Base-by-base conservation (phyloP, 64 coral and sea anemone genomes). In the Stylophora pistillata region DNA sequence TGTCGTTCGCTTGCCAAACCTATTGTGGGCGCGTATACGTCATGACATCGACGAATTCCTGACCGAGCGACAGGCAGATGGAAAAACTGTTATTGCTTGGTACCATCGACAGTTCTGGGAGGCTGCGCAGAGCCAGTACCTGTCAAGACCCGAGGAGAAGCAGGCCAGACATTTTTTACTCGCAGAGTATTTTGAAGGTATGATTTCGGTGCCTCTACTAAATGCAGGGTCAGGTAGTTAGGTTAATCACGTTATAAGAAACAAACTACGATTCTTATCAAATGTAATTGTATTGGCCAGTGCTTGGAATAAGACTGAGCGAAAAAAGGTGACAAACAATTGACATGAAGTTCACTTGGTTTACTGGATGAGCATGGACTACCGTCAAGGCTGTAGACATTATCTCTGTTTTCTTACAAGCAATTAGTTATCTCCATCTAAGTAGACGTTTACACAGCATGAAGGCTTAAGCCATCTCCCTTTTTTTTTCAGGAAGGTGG, bases 31-130 rank as follows among this genome's bases (percentile, higher is more conserved):
- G 58, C 90, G 94, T 34, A 80, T 96, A 56, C 90, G 82, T n/a
- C 86, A 93, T 63, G 94, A 96, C 60, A 93, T 96, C 54, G 89
- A 96, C 25, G 94, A 96, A 55, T 96, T 96, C 71, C 63, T 96
- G 11, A 82, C 92, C 14, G 94, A 96, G 52, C 79, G 94, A 9
- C 94, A 96, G 53, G 87, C 94, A 4, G 87, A 96, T 58, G 86
- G 86, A 30, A 96, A 96, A 53, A 96, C 94, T 1, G 86, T 96
- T 4, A 88, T 96, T 63, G 74, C 86, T 53, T 96, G 94, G 94
- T 96, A 96, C 55, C 94, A 96, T 56, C 86, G 94, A 9, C 94
- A 96, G 75, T 96, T 96, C 63, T 96, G 94, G 94, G 94, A 96
- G 75, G 86, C 94, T 15, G 90, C 90, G 12, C 91, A 90, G 69